Percentiles rank a stretch among this genome's conserved stretches.
Evolutionary conservation across 2,888 invertebrate species (phyloP).

Genomic region (Pseudoips prasinana): DNA sequence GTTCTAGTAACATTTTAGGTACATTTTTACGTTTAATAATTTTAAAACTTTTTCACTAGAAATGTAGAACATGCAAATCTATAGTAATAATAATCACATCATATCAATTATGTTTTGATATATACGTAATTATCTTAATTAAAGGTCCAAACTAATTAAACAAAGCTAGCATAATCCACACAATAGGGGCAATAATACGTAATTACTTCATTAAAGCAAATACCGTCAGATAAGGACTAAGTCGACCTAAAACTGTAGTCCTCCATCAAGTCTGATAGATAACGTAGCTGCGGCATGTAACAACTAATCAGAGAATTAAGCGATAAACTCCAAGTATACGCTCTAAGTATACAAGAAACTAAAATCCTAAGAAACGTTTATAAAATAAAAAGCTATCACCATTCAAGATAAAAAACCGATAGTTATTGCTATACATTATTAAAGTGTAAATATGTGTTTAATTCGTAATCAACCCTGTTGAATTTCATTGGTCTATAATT

Average conservation of each 20-base stretch:
- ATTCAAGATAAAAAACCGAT: no score
- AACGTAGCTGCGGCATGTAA: conserved; percentile 3
- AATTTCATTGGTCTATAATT: conserved; percentile 9
- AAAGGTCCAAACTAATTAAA: not conserved
- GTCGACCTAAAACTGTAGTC: conserved; percentile 4
- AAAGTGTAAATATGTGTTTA: no score
- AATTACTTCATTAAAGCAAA: conserved; percentile 12
- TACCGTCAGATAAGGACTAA: conserved; percentile 10
- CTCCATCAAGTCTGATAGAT: conserved; percentile 9
- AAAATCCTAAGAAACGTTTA: not conserved
- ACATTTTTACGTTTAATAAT: no score
- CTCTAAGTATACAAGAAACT: not conserved
- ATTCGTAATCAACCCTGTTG: no score
- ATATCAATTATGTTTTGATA: no score
- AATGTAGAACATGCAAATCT: no score
- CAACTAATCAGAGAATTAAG: not conserved
- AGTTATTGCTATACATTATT: no score
- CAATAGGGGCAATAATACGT: conserved; percentile 1
- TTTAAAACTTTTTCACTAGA: no score
- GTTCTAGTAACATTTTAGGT: no score
- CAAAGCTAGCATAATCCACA: not conserved
- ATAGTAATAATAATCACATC: no score
- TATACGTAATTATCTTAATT: not conserved
- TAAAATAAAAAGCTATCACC: no score
- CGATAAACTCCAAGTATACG: not conserved